Base-by-base conservation (phyloP, 2,113 vertebrate genomes). In the Nerophis lumbriciformis region DNA sequence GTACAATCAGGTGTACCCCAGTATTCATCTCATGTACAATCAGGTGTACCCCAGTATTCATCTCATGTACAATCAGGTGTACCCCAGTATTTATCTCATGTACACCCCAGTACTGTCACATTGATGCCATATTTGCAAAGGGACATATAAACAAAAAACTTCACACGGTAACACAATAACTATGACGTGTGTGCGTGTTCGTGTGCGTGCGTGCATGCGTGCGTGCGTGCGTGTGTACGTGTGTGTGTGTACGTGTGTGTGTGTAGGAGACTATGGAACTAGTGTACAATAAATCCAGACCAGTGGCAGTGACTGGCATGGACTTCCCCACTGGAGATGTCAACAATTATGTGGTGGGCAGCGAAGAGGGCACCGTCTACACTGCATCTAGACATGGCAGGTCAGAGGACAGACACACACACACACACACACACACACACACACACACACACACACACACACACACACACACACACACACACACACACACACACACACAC, bases 291-390 rank as follows among this genome's bases (percentile, higher is more conserved):
- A 99, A 98, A 83, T 98, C 96, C 78, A 99, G 98, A 78, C 88
- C 95, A 0, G 95, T 99, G 72, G 95, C 96, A 0, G 96, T 98
- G 77, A 99, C 95, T 9, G 92, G 94, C 75, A 97, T 98, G 96
- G 96, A 93, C 48, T 99, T 99, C 78, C 96, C 95, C 28, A 93
- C 92, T 0, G 95, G 96, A 87, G 96, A 99, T 5, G 96, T 99
- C 77, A 98, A 99, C 85, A 98, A 99, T 84, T 99, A 95, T 52
- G 94, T 99, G 21, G 96, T 98, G 39, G 95, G 95, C 72, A 98
- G 96, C 6, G 96, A 99, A 84, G 96, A 99, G 76, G 96, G 96
- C 13, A 95, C 93, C 0, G 94, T 99, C 78, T 99, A 99, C 85
- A 96, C 94, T 0, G 95, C 96, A 39, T 99, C 95, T 80, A 93